Conservation (phyloP, 2,797 vertebrate genomes). For the Melanotaenia maccullochi region DNA sequence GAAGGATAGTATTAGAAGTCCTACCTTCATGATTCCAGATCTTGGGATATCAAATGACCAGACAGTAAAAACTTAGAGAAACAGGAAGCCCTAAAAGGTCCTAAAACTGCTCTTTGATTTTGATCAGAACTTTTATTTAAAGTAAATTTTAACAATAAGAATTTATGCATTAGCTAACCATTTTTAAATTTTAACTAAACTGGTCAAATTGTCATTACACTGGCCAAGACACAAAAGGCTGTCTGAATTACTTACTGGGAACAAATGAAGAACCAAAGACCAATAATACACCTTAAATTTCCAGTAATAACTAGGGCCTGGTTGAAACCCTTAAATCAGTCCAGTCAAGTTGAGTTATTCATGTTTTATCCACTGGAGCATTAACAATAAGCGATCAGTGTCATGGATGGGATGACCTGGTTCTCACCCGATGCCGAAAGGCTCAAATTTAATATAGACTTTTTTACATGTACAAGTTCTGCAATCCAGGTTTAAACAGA, state of each 20-base stretch:
- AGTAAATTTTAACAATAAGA: neutral
- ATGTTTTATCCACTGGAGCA: neutral
- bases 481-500: neutral
- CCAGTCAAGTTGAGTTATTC: neutral
- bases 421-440: neutral
- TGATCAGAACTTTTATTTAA: neutral
- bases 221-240: neutral
- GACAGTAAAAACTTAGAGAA: neutral
- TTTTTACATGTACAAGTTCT: neutral
- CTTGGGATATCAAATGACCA: neutral
- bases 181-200: neutral
- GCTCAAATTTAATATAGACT: neutral
- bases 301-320: neutral
- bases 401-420: neutral
- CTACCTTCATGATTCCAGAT: constrained; percentile 1
- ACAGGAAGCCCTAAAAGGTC: neutral
- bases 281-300: neutral
- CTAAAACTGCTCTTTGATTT: neutral
- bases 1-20: neutral
- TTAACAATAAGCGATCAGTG: neutral
- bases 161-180: neutral
- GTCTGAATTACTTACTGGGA: neutral
- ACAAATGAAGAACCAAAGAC: neutral
- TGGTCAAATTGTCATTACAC: neutral
- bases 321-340: neutral